Conservation (phyloP, 2,113 vertebrate genomes). For the Falco punctatus region DNA sequence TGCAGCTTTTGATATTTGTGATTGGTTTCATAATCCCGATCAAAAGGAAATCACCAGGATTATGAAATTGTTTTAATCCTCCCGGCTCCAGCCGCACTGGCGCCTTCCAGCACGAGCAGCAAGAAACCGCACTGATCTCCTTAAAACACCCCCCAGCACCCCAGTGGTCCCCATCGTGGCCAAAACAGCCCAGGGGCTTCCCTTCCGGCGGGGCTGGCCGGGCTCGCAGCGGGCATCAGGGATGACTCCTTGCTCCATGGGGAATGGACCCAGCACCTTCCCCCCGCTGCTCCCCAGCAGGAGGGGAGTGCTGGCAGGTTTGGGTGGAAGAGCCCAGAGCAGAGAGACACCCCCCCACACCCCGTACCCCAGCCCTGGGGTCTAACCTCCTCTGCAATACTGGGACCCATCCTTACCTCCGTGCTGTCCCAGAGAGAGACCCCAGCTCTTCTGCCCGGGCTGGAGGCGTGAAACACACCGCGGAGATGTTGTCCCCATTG, state of each 20-base stretch:
- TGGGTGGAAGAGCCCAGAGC: background rate
- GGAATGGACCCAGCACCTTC: accelerated
- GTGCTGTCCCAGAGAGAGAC: accelerated
- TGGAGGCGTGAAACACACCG: background rate
- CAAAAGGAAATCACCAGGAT: slow-evolving; percentile 72
- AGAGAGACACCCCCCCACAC: background rate
- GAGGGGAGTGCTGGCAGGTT: background rate
- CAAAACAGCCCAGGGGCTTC: background rate
- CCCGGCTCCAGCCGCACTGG: background rate
- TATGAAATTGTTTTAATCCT: slow-evolving; percentile 74
- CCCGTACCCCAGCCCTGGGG: background rate
- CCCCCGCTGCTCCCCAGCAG: background rate
- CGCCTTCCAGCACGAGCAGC: background rate
- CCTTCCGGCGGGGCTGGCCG: background rate
- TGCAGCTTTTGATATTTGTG: slow-evolving; percentile 70
- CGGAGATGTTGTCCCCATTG: background rate
- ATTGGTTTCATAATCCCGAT: slow-evolving; percentile 78
- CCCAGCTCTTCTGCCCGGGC: background rate
- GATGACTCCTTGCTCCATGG: background rate
- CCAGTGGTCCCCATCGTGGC: background rate
- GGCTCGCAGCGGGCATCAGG: background rate
- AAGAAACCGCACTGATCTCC: slow-evolving; percentile 27
- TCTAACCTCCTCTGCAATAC: accelerated
- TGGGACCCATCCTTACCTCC: background rate
- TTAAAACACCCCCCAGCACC: background rate